These are phyloP conservation scores for Melieria crassipennis DNA, from an alignment of 2,888 invertebrate species.

Conservation along the genomic window DNA sequence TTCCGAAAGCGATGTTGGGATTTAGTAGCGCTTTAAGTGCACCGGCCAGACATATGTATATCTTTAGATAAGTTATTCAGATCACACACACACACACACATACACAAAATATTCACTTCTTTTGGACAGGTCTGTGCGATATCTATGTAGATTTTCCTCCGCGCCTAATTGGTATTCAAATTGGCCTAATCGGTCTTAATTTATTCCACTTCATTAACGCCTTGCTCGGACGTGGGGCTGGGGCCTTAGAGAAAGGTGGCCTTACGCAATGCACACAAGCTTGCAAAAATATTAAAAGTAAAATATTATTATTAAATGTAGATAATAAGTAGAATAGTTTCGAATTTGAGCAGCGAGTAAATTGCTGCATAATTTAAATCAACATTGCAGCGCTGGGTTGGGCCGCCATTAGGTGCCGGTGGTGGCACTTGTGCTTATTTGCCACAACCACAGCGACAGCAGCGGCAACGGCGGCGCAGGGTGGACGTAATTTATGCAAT, in stretches of 20 bases:
- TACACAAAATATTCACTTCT: too few species aligned
- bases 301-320: constrained; percentile 24
- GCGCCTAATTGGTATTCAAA: too few species aligned
- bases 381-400: constrained; percentile 34
- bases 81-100: too few species aligned
- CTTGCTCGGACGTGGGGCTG: constrained; percentile 2
- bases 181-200: too few species aligned
- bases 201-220: constrained; percentile 22
- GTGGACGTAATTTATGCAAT: constrained; percentile 19
- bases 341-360: constrained; percentile 1
- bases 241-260: background rate
- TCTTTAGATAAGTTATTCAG: too few species aligned
- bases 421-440: constrained; percentile 3
- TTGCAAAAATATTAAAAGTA: background rate
- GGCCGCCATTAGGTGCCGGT: constrained; percentile 7
- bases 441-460: constrained; percentile 5
- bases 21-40: too few species aligned
- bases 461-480: background rate
- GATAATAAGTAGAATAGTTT: constrained; percentile 18
- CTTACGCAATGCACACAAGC: background rate
- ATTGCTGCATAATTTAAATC: constrained; percentile 32
- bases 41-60: too few species aligned
- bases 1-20: too few species aligned
- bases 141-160: too few species aligned
- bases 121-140: too few species aligned